Base-by-base conservation (phyloP, 2,797 vertebrate species). In the Esox masquinongy region DNA sequence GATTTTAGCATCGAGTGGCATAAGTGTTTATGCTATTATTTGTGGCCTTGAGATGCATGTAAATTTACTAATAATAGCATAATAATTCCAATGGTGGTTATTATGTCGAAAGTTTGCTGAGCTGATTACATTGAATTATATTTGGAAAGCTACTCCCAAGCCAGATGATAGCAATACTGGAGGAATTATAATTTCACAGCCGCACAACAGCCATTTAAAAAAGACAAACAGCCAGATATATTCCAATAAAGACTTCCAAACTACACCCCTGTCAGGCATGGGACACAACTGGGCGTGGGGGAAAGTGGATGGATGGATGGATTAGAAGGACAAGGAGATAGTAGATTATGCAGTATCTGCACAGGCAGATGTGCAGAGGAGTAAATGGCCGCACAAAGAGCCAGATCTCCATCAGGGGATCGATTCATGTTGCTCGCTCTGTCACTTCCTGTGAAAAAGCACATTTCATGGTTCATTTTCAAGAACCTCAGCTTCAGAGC, bases 321-420 rank as follows among this genome's bases (percentile, higher is more conserved):
- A 93, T 93, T 93, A 92, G 91, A 87, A 89, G 91, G 85, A 87
- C 87, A 74, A 87, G 84, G 84, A 88, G 91, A 86, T 73, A 87
- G 90, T 88, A 91, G 92, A 94, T 93, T 93, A 94, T 90, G 88
- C 91, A 85, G 87, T 93, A 92, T 94, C 92, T 93, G 88, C 91
- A 90, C 89, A 90, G 89, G 86, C 93, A 94, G 91, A 93, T 93
- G 92, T 88, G 70, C 83, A 83, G 88, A 88, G 85, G 81, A 90
- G 87, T 88, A 90, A 90, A 90, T 85, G 81, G 88, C 90, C 77
- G 82, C 86, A 93, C 88, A 75, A 91, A 91, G 87, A 91, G 91
- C 88, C 93, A 93, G 92, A 92, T 93, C 91, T 93, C 88, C 92
- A 92, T 92, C 91, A 90, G 88, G 88, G 89, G 90, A 91, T 93